These are phyloP conservation scores for Pygoscelis antarcticus DNA, from an alignment of 2,113 vertebrate genomes.

Conservation along the genomic window DNA sequence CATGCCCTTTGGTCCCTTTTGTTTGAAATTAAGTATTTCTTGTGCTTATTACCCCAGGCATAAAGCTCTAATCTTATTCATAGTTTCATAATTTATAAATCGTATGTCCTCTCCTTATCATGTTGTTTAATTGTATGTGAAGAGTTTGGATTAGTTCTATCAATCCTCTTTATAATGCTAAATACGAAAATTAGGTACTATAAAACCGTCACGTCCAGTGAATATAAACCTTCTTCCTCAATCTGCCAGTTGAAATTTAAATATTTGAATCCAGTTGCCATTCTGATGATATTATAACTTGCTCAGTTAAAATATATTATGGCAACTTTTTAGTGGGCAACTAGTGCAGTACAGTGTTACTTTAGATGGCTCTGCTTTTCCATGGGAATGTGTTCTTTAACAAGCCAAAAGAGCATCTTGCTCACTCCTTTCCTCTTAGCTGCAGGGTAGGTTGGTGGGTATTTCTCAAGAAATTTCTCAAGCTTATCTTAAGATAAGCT, in stretches of 20 bases:
- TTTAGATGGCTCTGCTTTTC: background rate
- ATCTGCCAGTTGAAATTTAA: background rate
- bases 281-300: background rate
- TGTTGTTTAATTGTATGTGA: background rate
- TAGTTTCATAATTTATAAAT: background rate
- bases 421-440: background rate
- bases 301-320: background rate
- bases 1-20: background rate
- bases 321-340: background rate
- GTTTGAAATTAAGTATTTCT: background rate
- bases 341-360: background rate
- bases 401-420: background rate
- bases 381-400: background rate
- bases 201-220: background rate
- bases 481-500: background rate
- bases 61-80: background rate
- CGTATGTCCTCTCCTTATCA: background rate
- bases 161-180: background rate
- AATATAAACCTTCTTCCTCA: background rate
- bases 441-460: background rate
- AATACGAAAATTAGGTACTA: background rate
- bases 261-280: background rate
- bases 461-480: background rate
- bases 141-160: conserved; percentile 5
- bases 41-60: background rate